Conservation (phyloP, 2,888 invertebrate genomes). For the Napeogenes inachia region DNA sequence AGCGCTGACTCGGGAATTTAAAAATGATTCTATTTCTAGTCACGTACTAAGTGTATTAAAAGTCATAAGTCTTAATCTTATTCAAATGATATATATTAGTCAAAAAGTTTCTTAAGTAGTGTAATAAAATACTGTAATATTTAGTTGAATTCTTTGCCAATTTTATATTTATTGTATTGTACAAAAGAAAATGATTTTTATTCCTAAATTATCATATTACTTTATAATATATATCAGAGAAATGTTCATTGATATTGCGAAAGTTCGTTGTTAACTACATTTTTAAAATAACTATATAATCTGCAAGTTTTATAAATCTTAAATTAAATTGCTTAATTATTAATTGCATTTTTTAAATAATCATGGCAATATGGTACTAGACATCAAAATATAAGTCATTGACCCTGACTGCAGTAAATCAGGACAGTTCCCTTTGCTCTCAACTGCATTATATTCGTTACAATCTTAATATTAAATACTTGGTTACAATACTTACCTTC, state of each 20-base stretch:
- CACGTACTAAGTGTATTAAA: slow-evolving; percentile 21
- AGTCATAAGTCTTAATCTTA: slow-evolving; percentile 26
- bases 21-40: slow-evolving; percentile 14
- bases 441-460: slow-evolving; percentile 39
- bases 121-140: neutral
- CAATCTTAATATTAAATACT: slow-evolving; percentile 29
- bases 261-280: too few species aligned
- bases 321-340: too few species aligned
- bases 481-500: slow-evolving; percentile 7
- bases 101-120: neutral
- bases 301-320: too few species aligned
- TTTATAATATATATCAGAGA: too few species aligned
- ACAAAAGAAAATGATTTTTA: too few species aligned
- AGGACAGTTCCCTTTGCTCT: slow-evolving; percentile 46
- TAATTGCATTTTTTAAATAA: too few species aligned
- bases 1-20: slow-evolving; percentile 12
- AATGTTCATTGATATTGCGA: too few species aligned
- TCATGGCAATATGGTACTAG: slow-evolving; percentile 13
- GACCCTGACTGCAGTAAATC: slow-evolving; percentile 61
- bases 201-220: too few species aligned
- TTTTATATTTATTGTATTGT: neutral
- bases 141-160: neutral
- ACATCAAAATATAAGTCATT: slow-evolving; percentile 39
- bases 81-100: slow-evolving; percentile 8
- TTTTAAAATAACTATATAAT: too few species aligned